Conservation (phyloP, 2,888 invertebrate species). For the Thumatha senex region DNA sequence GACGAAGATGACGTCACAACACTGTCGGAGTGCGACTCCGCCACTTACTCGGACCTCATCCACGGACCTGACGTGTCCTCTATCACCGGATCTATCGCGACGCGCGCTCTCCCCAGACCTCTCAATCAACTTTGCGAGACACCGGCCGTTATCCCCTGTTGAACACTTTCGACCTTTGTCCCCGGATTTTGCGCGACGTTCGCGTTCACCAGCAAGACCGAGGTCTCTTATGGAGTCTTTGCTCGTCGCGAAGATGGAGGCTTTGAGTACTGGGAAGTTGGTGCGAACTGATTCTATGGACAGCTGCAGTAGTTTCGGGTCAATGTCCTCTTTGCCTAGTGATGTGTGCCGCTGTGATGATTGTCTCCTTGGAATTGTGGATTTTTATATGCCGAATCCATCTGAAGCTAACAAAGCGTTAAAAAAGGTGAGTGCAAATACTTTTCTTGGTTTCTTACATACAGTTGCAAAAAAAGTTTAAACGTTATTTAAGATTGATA, state of each 20-base stretch:
- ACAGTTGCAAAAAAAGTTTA: too few relatives aligned
- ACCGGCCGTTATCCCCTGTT: constrained; percentile 70
- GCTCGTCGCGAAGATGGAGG: constrained; percentile 92
- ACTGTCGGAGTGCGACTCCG: constrained; percentile 78
- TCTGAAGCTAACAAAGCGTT: constrained; percentile 76
- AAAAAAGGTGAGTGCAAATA: constrained; percentile 83
- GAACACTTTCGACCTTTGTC: constrained; percentile 63
- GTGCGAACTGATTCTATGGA: constrained; percentile 91
- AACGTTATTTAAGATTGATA: too few relatives aligned
- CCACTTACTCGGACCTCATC: constrained; percentile 77
- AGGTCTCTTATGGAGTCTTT: constrained; percentile 92
- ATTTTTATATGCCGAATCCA: constrained; percentile 85
- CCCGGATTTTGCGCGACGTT: constrained; percentile 72
- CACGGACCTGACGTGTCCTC: constrained; percentile 55
- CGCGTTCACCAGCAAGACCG: constrained; percentile 84
- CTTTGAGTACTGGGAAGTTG: constrained; percentile 83
- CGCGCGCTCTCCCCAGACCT: constrained; percentile 73
- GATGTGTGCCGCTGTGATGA: constrained; percentile 93
- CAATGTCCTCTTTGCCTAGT: constrained; percentile 86
- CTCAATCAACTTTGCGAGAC: constrained; percentile 57
- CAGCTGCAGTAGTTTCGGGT: constrained; percentile 88
- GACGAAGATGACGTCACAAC: constrained; percentile 80
- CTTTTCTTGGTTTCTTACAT: not conserved
- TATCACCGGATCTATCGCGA: constrained; percentile 68
- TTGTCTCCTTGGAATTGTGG: constrained; percentile 91